Evolutionary conservation across 37 sponge, comb jelly and placozoan genomes (phyloP).

Genomic region (Axinella damicornis): DNA sequence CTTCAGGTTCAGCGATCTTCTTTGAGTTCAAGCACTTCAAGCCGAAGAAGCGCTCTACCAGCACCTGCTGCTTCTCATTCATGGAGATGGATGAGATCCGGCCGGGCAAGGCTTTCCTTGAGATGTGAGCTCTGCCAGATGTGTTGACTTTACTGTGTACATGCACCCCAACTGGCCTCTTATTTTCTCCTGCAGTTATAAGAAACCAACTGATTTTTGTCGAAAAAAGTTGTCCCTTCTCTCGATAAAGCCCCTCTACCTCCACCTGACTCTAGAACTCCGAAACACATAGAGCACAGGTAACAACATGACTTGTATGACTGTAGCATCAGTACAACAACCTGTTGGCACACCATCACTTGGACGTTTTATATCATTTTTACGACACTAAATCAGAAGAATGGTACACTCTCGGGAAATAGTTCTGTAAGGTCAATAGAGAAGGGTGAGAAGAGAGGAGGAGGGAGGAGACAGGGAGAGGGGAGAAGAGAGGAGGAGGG

Average conservation of each 20-base stretch:
- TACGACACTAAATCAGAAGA: too few species aligned
- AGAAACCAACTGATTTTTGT: conserved; percentile 81
- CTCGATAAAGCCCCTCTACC: conserved; percentile 80
- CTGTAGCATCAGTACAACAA: too few species aligned
- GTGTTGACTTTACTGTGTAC: too few species aligned
- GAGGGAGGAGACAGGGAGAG: too few species aligned
- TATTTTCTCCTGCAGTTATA: conserved; percentile 62
- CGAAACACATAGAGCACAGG: conserved; percentile 6
- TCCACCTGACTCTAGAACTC: conserved; percentile 68
- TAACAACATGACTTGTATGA: background rate
- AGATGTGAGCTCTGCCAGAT: conserved; percentile 74
- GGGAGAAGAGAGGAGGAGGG: too few species aligned
- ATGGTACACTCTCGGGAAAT: too few species aligned
- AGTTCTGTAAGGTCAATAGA: too few species aligned
- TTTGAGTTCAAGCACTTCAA: conserved; percentile 88
- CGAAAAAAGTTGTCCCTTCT: conserved; percentile 72
- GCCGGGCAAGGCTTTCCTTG: conserved; percentile 60
- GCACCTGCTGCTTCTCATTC: conserved; percentile 80
- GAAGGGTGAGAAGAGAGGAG: too few species aligned
- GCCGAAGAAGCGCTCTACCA: conserved; percentile 53
- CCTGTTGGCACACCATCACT: too few species aligned
- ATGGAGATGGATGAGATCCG: conserved; percentile 87
- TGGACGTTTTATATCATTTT: too few species aligned
- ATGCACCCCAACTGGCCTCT: too few species aligned
- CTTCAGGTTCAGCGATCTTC: conserved; percentile 67